phyloP scores from a whole-genome alignment of 2,113 vertebrate species.

The Cyphomyrus plagiostoma region DNA sequence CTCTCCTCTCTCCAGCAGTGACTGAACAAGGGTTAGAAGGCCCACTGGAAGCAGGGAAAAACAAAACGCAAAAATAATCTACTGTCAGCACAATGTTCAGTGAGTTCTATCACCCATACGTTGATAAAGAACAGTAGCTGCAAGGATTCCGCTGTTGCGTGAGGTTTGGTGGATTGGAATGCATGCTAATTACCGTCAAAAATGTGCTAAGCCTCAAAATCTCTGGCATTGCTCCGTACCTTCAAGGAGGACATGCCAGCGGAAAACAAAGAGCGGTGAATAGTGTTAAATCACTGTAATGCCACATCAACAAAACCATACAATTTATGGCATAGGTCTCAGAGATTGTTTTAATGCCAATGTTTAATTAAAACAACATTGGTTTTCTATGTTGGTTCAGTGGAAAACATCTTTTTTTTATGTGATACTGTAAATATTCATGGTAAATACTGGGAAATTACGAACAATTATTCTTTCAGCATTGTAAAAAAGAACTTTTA shows the following conservation, averaged over 20 bases:
- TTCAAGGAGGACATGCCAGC: conserved; percentile 58
- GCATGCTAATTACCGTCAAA: conserved; percentile 90
- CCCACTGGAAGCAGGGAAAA: conserved; percentile 53
- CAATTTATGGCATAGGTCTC: conserved; percentile 60
- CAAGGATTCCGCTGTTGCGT: conserved; percentile 68
- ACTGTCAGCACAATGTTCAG: conserved; percentile 77
- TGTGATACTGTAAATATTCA: conserved; percentile 47
- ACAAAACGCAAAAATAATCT: conserved; percentile 83
- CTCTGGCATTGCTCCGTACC: conserved; percentile 59
- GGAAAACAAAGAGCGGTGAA: conserved; percentile 65
- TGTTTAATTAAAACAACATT: conserved; percentile 46
- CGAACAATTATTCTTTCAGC: background rate
- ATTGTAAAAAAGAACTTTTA: conserved; percentile 24
- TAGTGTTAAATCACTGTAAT: conserved; percentile 58
- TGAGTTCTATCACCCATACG: conserved; percentile 68
- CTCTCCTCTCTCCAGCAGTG: conserved; percentile 26
- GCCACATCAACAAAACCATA: conserved; percentile 62
- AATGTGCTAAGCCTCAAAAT: conserved; percentile 58
- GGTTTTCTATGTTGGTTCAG: conserved; percentile 43
- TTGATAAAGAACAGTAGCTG: conserved; percentile 65
- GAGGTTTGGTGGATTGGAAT: conserved; percentile 92
- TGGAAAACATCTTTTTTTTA: conserved; percentile 51
- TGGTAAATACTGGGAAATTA: background rate
- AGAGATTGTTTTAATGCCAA: conserved; percentile 51
- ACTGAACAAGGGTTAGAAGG: conserved; percentile 45